These are phyloP conservation scores for Sebastes miniatus DNA, from an alignment of 2,797 vertebrate species.

Conservation along the genomic window DNA sequence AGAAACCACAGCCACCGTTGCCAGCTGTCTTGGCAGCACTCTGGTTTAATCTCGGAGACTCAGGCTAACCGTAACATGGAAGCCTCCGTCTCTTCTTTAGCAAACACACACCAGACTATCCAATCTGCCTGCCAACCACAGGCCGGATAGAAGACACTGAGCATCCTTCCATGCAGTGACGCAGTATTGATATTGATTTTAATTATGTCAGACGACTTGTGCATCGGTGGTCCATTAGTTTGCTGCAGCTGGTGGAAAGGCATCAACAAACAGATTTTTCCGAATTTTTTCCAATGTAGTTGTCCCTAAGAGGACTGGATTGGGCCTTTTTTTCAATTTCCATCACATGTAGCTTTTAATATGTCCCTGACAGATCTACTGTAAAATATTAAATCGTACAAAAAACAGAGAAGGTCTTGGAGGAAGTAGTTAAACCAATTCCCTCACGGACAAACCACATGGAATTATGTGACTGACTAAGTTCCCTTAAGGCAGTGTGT, in stretches of 20 bases:
- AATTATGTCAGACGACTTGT: slow-evolving; percentile 33
- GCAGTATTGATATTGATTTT: slow-evolving; percentile 51
- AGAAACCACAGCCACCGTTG: slow-evolving; percentile 21
- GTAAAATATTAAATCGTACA: neutral
- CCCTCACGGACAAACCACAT: neutral
- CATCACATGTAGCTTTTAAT: neutral
- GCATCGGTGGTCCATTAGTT: slow-evolving; percentile 25
- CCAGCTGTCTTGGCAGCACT: slow-evolving; percentile 63
- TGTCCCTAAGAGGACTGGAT: neutral
- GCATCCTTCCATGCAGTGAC: slow-evolving; percentile 30
- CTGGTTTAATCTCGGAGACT: slow-evolving; percentile 61
- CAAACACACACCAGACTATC: slow-evolving; percentile 38
- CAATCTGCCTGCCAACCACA: slow-evolving; percentile 9
- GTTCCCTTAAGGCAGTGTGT: neutral
- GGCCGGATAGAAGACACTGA: slow-evolving; percentile 19
- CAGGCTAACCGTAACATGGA: slow-evolving; percentile 44
- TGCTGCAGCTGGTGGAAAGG: slow-evolving; percentile 18
- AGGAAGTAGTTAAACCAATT: neutral
- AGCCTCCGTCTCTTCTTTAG: slow-evolving; percentile 12
- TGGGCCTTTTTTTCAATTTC: neutral
- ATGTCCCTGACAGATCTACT: neutral
- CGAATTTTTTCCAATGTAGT: neutral
- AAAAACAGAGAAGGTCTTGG: neutral
- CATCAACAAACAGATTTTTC: slow-evolving; percentile 7
- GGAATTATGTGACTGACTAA: neutral